Evolutionary conservation across 37 sponge, comb jelly and placozoan species (phyloP), one percentile per base, ranked within the genome.

Genomic region (Diacarnus erythraeanus): DNA sequence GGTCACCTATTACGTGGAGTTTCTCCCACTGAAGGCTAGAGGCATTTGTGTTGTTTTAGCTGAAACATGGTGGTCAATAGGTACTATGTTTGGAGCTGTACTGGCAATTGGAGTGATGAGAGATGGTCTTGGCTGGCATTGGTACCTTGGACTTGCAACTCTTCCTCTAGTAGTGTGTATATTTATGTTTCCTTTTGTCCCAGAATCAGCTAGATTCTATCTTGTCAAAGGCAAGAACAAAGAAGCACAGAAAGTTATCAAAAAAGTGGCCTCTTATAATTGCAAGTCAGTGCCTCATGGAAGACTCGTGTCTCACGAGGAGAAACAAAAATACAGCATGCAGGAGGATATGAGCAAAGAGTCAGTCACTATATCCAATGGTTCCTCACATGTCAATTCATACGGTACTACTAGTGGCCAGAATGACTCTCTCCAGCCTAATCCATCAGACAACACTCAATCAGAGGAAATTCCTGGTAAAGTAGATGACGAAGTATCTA

Each of bases 181-280:
- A 30, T 65, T 78, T 34, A 22, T 86, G 1, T 82, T 91, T 60
- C 77, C 74, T 8, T 43, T 91, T 75, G 81, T 91, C 2, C 95
- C 95, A 25, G 84, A 81, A 41, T 88, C 90, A 10, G 82, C 92
- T 33, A 57, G 92, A 34, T 95, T 74, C 72, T 84, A 86, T 31
- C 39, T 95, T 1, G 63, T 86, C 26, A 78, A 84, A 30, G 80
- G 84, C 2, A 60, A 88, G 41, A 21, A 63, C 21, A 72, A 82
- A 2, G 77, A 88, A 44, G 95, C 91, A 4, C n/a, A 85, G 59
- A 81, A 72, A 33, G 88, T 88, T 2, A 40, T 95, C 17, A 64
- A 74, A 60, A 36, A 26, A 35, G 73, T 88, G 3, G 89, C 92
- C n/a, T 22, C 72, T 60, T 64, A 75, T 23, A 95, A 95, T 74